Evolutionary conservation across 1,140 invertebrate genomes (phyloP), one percentile per base, ranked within the genome.

Genomic region (Cephus cinctus): DNA sequence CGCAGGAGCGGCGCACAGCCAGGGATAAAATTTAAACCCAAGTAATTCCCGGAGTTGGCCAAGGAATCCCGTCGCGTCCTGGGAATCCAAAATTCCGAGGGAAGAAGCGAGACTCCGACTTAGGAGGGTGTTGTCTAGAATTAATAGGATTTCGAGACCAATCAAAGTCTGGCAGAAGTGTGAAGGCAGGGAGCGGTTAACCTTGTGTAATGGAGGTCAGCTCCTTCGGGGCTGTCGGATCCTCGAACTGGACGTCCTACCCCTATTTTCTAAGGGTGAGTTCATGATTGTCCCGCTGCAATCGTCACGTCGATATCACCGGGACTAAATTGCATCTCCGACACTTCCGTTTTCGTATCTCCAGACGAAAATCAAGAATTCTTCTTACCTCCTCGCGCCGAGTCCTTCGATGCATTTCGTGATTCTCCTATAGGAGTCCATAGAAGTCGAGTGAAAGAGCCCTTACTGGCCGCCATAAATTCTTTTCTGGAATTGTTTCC

Each of bases 151-250:
- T 66, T 56, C 52, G 40, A 56, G 59, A 52, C 67, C 67, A 73
- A 73, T 73, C 71, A 73, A 72, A 73, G 68, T 72, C 63, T 57
- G 40, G 42, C 44, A 52, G 55, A 71, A 73, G 65, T 67, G 67
- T 61, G 63, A 65, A 63, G 63, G 57, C 57, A 55, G 56, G n/a
- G n/a, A 65, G 68, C 60, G 71, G 69, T 73, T 73, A 73, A 73
- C 69, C 69, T 60, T 62, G 56, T 63, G 67, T 70, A 73, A 73
- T 73, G 60, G 69, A 66, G 63, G 61, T 67, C 59, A 64, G 56
- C 65, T 70, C 64, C 69, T 65, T 60, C 54, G 67, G 68, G 68
- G 67, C 44, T 40, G 25, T 31, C 44, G 32, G 35, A 50, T 19
- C 25, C 53, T 63, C 54, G 59, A 59, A 62, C 62, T 61, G 56